These are phyloP conservation scores for Tachystola acroxantha DNA, from an alignment of 2,888 invertebrate species.

Conservation along the genomic window DNA sequence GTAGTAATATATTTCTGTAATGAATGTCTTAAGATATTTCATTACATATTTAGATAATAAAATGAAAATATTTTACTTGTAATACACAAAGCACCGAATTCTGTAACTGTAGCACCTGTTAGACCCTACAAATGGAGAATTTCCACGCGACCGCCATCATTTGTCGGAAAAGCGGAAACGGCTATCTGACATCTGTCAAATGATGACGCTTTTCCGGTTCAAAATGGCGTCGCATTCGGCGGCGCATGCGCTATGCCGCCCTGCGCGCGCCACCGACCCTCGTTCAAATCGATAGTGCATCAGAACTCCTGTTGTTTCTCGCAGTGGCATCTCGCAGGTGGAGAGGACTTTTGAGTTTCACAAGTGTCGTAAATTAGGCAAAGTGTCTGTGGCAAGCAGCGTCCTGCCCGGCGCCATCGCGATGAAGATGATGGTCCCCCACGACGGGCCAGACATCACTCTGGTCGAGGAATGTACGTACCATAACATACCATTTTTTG, in stretches of 20 bases:
- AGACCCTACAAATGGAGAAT: not conserved
- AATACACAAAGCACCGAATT: too few species aligned
- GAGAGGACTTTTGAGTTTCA: constrained; percentile 34
- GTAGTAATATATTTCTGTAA: too few species aligned
- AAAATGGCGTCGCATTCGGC: constrained; percentile 1
- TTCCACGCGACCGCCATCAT: constrained; percentile 14
- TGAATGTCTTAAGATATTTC: too few species aligned
- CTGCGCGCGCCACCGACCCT: constrained; percentile 34
- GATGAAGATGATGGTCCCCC: constrained; percentile 69
- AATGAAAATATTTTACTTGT: too few species aligned
- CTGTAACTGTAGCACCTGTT: too few species aligned
- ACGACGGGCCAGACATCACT: constrained; percentile 79
- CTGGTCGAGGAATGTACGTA: constrained; percentile 74
- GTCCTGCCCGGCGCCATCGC: constrained; percentile 63
- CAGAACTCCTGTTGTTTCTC: constrained; percentile 73
- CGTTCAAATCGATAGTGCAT: constrained; percentile 64
- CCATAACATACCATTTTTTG: constrained; percentile 9
- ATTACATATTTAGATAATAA: too few species aligned
- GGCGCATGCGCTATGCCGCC: constrained; percentile 23
- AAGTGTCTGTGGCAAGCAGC: constrained; percentile 69
- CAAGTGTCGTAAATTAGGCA: constrained; percentile 43
- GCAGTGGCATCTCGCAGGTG: constrained; percentile 26
- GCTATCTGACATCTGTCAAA: constrained; percentile 50
- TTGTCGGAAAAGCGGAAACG: constrained; percentile 24
- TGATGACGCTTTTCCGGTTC: constrained; percentile 58